These are phyloP conservation scores for Pholis gunnellus DNA, from an alignment of 2,113 vertebrate species.

Conservation along the genomic window DNA sequence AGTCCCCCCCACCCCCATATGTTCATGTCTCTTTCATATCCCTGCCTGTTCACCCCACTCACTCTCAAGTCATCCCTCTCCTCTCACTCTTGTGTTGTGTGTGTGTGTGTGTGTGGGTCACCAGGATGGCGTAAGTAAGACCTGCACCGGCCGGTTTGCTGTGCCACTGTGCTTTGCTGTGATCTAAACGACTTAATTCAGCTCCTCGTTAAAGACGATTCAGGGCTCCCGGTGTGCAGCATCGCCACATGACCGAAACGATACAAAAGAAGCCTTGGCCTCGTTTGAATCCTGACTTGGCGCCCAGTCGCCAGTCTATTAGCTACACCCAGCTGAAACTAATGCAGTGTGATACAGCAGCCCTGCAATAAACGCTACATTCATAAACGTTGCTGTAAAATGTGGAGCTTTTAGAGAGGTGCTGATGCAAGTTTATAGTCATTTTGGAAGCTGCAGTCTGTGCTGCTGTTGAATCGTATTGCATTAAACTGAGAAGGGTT, in stretches of 20 bases:
- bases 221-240: conserved; percentile 58
- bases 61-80: conserved; percentile 78
- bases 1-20: background rate
- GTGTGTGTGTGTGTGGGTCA: conserved; percentile 83
- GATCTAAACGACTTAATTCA: conserved; percentile 79
- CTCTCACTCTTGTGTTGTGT: conserved; percentile 84
- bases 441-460: background rate
- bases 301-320: conserved; percentile 4
- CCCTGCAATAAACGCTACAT: background rate
- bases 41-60: conserved; percentile 70
- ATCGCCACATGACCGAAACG: conserved; percentile 24
- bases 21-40: conserved; percentile 52
- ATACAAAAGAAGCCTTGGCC: conserved; percentile 44
- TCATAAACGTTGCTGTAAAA: background rate
- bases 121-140: conserved; percentile 96
- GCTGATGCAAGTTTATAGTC: background rate
- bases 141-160: conserved; percentile 81
- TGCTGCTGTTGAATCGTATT: background rate
- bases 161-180: conserved; percentile 87
- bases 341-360: background rate
- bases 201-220: conserved; percentile 35
- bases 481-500: background rate
- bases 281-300: background rate
- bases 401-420: background rate
- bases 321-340: background rate